A percentile compares a stretch with the other conserved stretches of the same genome.
Conservation (phyloP, 1,140 invertebrate genomes). For the Onthophagus taurus region DNA sequence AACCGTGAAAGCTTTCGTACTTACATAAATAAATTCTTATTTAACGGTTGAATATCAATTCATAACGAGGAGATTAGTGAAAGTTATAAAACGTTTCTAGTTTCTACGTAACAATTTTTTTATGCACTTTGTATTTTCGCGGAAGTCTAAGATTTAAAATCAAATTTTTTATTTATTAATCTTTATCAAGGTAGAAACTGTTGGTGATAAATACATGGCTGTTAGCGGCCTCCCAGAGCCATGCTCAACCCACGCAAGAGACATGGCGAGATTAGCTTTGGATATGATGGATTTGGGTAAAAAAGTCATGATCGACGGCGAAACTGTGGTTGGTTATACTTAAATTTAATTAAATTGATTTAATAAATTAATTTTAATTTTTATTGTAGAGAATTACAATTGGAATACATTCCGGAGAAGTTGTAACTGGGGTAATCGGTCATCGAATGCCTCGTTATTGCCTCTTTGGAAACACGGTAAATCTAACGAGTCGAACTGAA, state of each 20-base stretch:
- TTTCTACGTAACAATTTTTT: too few relatives aligned
- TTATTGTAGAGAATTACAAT: slow-evolving; percentile 79
- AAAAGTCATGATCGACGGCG: slow-evolving; percentile 75
- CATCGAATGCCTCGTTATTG: slow-evolving; percentile 96
- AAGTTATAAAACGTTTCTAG: too few relatives aligned
- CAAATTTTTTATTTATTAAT: too few relatives aligned
- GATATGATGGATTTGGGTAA: slow-evolving; percentile 93
- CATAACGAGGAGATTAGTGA: too few relatives aligned
- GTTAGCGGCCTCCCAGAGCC: slow-evolving; percentile 93
- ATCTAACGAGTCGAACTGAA: slow-evolving; percentile 89
- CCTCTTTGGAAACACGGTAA: slow-evolving; percentile 94
- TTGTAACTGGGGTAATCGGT: slow-evolving; percentile 93
- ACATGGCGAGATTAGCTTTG: slow-evolving; percentile 83
- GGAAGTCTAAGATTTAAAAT: too few relatives aligned
- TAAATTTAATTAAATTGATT: background rate
- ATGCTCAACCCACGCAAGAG: slow-evolving; percentile 82
- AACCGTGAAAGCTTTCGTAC: too few relatives aligned
- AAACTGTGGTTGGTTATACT: slow-evolving; percentile 62
- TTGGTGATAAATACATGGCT: slow-evolving; percentile 99
- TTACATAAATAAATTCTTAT: too few relatives aligned
- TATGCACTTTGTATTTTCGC: too few relatives aligned
- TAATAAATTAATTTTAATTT: background rate
- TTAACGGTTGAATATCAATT: too few relatives aligned
- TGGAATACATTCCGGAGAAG: slow-evolving; percentile 92
- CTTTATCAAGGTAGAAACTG: slow-evolving; percentile 99